Evolutionary conservation across 1,140 invertebrate genomes (phyloP).

Genomic region (Tetranychus cinnabarinus): DNA sequence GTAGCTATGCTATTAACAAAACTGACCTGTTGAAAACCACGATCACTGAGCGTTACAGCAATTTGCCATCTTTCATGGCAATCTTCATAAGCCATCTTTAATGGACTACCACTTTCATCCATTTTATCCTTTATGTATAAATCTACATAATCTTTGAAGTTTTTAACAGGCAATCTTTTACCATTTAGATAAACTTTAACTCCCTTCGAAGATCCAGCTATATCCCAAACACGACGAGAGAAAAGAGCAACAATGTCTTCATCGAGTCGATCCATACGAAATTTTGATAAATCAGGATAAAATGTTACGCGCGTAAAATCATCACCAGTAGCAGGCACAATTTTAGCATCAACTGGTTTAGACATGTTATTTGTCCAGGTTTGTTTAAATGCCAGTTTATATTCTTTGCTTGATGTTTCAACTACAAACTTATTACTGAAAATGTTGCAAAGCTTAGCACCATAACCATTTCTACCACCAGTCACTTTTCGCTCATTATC

Average conservation of each 20-base stretch:
- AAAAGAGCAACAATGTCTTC: slow-evolving; percentile 85
- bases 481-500: slow-evolving; percentile 82
- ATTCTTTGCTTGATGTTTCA: slow-evolving; percentile 75
- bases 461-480: slow-evolving; percentile 94
- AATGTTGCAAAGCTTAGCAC: slow-evolving; percentile 97
- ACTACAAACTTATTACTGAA: slow-evolving; percentile 91
- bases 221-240: slow-evolving; percentile 77
- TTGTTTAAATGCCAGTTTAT: slow-evolving; percentile 70
- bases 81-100: slow-evolving; percentile 69
- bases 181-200: slow-evolving; percentile 90
- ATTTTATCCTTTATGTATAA: slow-evolving; percentile 59
- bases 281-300: slow-evolving; percentile 78
- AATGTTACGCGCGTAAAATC: slow-evolving; percentile 94
- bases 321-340: slow-evolving; percentile 33
- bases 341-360: slow-evolving; percentile 62
- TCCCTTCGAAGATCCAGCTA: slow-evolving; percentile 65
- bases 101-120: slow-evolving; percentile 49
- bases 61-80: slow-evolving; percentile 84
- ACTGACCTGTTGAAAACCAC: slow-evolving; percentile 87
- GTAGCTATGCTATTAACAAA: slow-evolving; percentile 99
- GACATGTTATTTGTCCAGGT: slow-evolving; percentile 90
- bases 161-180: slow-evolving; percentile 54
- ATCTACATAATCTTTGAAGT: slow-evolving; percentile 92
- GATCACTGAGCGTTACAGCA: slow-evolving; percentile 58
- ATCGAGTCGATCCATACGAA: slow-evolving; percentile 82